A percentile compares a stretch with the other conserved stretches of the same genome.
Conservation (phyloP, 1,140 invertebrate species). For the Aradophagus sp. region DNA sequence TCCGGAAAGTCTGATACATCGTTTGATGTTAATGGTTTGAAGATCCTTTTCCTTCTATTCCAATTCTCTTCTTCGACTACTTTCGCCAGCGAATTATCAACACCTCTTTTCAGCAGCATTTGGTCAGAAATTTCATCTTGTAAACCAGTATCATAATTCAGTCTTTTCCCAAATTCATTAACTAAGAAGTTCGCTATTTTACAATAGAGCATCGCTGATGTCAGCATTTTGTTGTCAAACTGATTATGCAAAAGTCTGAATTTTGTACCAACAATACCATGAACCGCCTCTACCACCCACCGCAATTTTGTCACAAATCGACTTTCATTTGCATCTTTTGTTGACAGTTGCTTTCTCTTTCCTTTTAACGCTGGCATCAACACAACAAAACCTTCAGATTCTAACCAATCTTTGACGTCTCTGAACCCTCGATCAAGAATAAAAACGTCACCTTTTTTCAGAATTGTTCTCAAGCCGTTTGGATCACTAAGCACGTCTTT, state of each 20-base stretch:
- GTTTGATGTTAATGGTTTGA: too few species aligned
- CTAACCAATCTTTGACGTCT: conserved; percentile 31
- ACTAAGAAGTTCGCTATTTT: neutral
- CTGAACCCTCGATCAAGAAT: conserved; percentile 60
- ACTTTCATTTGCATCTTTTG: too few species aligned
- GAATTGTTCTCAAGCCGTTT: conserved; percentile 12
- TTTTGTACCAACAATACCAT: neutral
- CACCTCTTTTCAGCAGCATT: too few species aligned
- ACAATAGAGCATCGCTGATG: neutral
- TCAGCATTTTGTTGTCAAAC: neutral
- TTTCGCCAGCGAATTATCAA: too few species aligned
- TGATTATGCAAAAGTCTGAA: conserved; percentile 1
- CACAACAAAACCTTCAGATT: conserved; percentile 9
- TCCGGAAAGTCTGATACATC: too few species aligned
- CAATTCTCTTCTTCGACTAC: too few species aligned
- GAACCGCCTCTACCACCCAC: neutral
- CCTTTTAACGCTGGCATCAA: too few species aligned
- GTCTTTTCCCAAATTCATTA: neutral
- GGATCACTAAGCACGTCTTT: conserved; percentile 4
- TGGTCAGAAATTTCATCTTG: too few species aligned
- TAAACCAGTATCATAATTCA: too few species aligned
- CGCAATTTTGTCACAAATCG: too few species aligned
- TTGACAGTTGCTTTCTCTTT: too few species aligned
- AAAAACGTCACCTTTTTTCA: conserved; percentile 46
- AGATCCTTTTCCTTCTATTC: too few species aligned